Evolutionary conservation across 2,797 vertebrate genomes (phyloP), one percentile per base, ranked within the genome.

Genomic region (Crax fasciolata): DNA sequence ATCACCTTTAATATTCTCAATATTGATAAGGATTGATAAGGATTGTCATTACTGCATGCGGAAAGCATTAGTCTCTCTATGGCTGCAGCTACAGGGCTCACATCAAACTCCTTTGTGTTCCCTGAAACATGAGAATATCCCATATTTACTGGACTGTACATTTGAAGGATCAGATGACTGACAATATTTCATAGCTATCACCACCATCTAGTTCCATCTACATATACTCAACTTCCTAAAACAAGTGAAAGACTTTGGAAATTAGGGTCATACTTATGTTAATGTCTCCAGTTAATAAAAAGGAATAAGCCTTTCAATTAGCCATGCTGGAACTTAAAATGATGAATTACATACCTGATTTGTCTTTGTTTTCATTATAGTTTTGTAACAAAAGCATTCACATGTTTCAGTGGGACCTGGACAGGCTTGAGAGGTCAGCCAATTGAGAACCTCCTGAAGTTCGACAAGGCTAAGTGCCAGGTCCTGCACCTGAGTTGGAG

Each of bases 1-100:
- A 73, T 78, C 57, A 65, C 88, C 30, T 88, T 95, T 93, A 89
- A 89, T 87, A 46, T 51, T 79, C 44, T 77, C 48, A 83, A 68
- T 2, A 10, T 74, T 87, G 57, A 48, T 90, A 82, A 70, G 27
- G 30, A 67, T 59, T 86, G 48, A 46, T 91, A 84, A 72, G 19
- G 30, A 67, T 59, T 90, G 32, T 49, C 62, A 54, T 71, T 92
- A 84, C 25, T 2, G 1, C 14, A 65, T 55, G 18, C 16, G 44
- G 65, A 49, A 79, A 89, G 46, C 68, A 82, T 61, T n/a, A 65
- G 8, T 28, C 65, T 43, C 14, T 85, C 23, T 58, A 39, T 28
- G 7, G 6, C 82, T 95, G 91, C 54, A 80, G 17, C 0, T 2
- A 41, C 17, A 86, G 30, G 27, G 39, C 16, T 84, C 30, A 73